A percentile compares a stretch with the other conserved stretches of the same genome.
Evolutionary conservation across 2,113 vertebrate genomes (phyloP).

Genomic region (Xyrauchen texanus): DNA sequence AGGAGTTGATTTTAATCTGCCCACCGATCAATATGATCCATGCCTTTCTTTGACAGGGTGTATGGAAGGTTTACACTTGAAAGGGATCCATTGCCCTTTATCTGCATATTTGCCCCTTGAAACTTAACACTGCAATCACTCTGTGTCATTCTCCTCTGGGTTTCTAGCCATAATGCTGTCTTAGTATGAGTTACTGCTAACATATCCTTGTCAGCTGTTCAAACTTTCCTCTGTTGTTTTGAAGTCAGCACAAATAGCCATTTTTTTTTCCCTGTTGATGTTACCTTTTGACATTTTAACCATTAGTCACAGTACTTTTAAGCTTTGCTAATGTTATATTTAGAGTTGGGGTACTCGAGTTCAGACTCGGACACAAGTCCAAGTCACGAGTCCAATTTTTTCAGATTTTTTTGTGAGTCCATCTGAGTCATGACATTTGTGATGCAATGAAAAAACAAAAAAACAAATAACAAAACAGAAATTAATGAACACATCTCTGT

Average conservation of each 20-base stretch:
- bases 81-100: slow-evolving; percentile 26
- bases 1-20: slow-evolving; percentile 23
- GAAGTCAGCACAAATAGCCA: not conserved
- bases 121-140: slow-evolving; percentile 38
- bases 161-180: not conserved
- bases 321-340: too few relatives aligned
- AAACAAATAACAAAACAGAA: too few relatives aligned
- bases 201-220: slow-evolving; percentile 9
- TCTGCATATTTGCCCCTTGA: slow-evolving; percentile 30
- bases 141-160: slow-evolving; percentile 28
- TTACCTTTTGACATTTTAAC: not conserved
- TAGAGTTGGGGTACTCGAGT: too few relatives aligned
- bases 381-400: too few relatives aligned
- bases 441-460: too few relatives aligned
- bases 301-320: not conserved
- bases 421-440: too few relatives aligned
- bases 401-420: too few relatives aligned
- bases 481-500: too few relatives aligned
- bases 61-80: slow-evolving; percentile 36
- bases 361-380: too few relatives aligned
- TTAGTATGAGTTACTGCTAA: slow-evolving; percentile 6
- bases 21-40: slow-evolving; percentile 47
- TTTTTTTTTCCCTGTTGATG: slow-evolving; percentile 9
- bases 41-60: slow-evolving; percentile 29
- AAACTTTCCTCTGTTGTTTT: not conserved